Conservation (phyloP, 2,797 vertebrate genomes). For the Thunnus albacares region DNA sequence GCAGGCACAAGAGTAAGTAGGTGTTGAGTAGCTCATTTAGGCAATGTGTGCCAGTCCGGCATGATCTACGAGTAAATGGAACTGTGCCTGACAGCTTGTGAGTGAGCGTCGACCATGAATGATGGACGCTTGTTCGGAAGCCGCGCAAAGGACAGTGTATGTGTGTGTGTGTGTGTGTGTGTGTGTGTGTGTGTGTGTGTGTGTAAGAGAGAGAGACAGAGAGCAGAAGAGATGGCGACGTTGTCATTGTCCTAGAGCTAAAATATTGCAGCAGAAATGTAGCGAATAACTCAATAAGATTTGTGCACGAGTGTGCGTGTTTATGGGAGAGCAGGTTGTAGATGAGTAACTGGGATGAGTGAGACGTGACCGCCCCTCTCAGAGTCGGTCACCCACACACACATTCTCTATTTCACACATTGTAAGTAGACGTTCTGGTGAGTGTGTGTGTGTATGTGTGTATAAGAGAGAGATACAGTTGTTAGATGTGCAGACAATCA, state of each 20-base stretch:
- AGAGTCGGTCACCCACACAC: conserved; percentile 39
- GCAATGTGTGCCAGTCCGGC: conserved; percentile 51
- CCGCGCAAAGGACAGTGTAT: neutral
- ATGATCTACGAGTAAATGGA: conserved; percentile 68
- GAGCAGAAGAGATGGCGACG: conserved; percentile 15
- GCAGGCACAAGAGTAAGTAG: conserved; percentile 45
- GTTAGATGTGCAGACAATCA: conserved; percentile 52
- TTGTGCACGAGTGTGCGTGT: neutral
- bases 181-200: neutral
- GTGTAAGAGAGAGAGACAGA: neutral
- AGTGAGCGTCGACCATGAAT: conserved; percentile 59
- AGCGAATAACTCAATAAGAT: conserved; percentile 40
- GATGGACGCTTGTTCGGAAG: conserved; percentile 51
- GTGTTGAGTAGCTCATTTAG: conserved; percentile 67
- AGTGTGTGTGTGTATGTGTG: conserved; percentile 20
- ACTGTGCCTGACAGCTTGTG: conserved; percentile 67
- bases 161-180: neutral
- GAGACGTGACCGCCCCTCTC: conserved; percentile 21
- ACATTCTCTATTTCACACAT: conserved; percentile 45
- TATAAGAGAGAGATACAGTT: neutral
- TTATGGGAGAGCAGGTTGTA: conserved; percentile 6
- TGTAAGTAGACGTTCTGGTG: conserved; percentile 30
- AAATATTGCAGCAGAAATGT: conserved; percentile 33
- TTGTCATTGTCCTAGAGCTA: conserved; percentile 42
- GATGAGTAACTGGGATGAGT: conserved; percentile 45